These are phyloP conservation scores for Microplitis manilae DNA, from an alignment of 2,888 invertebrate species.

Conservation along the genomic window DNA sequence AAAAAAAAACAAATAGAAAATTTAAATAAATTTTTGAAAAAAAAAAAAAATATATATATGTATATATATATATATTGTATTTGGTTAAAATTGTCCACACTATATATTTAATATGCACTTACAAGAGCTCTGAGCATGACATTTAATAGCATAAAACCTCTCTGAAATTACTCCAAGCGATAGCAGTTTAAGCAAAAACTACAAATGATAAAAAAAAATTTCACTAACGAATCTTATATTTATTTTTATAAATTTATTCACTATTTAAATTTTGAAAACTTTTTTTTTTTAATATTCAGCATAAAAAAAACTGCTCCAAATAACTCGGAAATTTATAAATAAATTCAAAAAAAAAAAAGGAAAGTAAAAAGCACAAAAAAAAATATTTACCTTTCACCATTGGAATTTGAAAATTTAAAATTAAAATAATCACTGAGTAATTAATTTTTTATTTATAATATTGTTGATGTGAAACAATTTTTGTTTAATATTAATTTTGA, in stretches of 20 bases:
- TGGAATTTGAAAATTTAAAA: constrained; percentile 41
- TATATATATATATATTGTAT: background rate
- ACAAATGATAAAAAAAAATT: constrained; percentile 25
- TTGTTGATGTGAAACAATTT: background rate
- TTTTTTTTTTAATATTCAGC: no score
- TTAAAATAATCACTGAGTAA: background rate
- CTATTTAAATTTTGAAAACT: no score
- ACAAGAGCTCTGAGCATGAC: constrained; percentile 18
- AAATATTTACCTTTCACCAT: constrained; percentile 56
- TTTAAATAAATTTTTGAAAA: background rate
- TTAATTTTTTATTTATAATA: background rate
- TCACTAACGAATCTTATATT: background rate
- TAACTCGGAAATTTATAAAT: background rate
- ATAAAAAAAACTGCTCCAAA: no score
- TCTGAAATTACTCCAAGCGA: constrained; percentile 27
- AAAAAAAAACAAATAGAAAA: background rate
- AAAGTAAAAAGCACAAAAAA: background rate
- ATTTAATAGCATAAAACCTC: constrained; percentile 27
- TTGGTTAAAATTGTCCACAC: constrained; percentile 9
- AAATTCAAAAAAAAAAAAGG: background rate
- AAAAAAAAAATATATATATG: background rate
- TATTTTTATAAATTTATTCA: no score
- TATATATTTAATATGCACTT: constrained; percentile 16
- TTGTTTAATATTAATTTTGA: background rate
- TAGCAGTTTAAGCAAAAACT: constrained; percentile 15